Conservation (phyloP, 2,888 invertebrate species). For the Drosophila hamatofila region DNA sequence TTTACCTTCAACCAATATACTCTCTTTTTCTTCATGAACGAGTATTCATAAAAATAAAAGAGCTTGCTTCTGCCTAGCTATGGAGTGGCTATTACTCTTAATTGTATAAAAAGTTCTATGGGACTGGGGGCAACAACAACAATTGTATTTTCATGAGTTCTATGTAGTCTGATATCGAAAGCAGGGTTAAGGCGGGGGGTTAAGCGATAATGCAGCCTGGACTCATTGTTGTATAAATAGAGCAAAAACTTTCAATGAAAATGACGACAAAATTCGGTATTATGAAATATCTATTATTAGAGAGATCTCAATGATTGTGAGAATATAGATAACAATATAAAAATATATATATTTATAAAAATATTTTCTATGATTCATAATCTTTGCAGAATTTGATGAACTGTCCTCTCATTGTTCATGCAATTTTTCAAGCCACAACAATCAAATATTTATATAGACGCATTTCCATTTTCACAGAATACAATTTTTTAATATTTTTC, state of each 20-base stretch:
- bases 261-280: background rate
- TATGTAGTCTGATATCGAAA: slow-evolving; percentile 35
- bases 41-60: slow-evolving; percentile 24
- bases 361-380: background rate
- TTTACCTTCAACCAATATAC: background rate
- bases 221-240: slow-evolving; percentile 11
- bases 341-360: background rate
- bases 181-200: slow-evolving; percentile 1
- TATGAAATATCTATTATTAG: background rate
- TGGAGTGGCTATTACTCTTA: slow-evolving; percentile 54
- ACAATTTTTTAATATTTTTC: slow-evolving; percentile 20
- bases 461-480: slow-evolving; percentile 35
- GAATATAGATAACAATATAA: background rate
- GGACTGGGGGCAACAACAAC: slow-evolving; percentile 28
- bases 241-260: slow-evolving; percentile 9
- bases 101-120: slow-evolving; percentile 52
- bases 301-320: background rate
- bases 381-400: slow-evolving; percentile 1
- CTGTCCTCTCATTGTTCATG: slow-evolving; percentile 14
- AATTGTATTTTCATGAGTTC: slow-evolving; percentile 30
- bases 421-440: slow-evolving; percentile 31
- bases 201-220: slow-evolving; percentile 32
- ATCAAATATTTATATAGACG: slow-evolving; percentile 32
- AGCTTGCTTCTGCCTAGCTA: slow-evolving; percentile 12
- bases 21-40: background rate